Conservation (phyloP, 2,113 vertebrate genomes). For the Marcusenius ussheri region DNA sequence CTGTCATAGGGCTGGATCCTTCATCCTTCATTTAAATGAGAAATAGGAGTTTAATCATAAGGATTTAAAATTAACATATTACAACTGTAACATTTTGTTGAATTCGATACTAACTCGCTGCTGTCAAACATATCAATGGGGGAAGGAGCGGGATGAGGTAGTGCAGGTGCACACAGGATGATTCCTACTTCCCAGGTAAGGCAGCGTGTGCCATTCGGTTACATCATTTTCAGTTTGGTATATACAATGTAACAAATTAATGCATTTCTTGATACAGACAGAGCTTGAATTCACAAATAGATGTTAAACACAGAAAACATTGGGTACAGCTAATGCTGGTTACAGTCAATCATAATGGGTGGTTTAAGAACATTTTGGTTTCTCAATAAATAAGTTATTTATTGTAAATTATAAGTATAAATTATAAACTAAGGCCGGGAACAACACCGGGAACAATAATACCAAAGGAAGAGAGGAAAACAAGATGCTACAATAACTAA, state of each 20-base stretch:
- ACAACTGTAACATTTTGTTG: background rate
- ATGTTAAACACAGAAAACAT: background rate
- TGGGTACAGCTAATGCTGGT: background rate
- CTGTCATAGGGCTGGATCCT: too few species aligned
- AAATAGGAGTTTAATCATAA: background rate
- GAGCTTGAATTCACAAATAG: background rate
- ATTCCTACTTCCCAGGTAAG: background rate
- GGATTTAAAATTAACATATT: background rate
- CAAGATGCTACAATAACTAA: too few species aligned
- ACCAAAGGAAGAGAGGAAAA: too few species aligned
- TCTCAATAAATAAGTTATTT: background rate
- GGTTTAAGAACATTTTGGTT: background rate
- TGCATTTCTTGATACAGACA: background rate
- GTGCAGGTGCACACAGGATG: background rate
- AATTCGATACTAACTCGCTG: background rate
- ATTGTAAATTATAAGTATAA: too few species aligned
- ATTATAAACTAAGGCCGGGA: too few species aligned
- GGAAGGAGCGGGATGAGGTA: background rate
- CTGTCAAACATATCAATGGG: background rate
- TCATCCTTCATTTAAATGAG: background rate
- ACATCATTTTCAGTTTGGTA: background rate
- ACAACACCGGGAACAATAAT: too few species aligned
- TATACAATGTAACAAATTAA: background rate
- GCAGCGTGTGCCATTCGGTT: background rate
- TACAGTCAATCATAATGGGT: too few species aligned